These are phyloP conservation scores for Gymnothorax javanicus DNA, from an alignment of 2,797 vertebrate species.

Conservation along the genomic window DNA sequence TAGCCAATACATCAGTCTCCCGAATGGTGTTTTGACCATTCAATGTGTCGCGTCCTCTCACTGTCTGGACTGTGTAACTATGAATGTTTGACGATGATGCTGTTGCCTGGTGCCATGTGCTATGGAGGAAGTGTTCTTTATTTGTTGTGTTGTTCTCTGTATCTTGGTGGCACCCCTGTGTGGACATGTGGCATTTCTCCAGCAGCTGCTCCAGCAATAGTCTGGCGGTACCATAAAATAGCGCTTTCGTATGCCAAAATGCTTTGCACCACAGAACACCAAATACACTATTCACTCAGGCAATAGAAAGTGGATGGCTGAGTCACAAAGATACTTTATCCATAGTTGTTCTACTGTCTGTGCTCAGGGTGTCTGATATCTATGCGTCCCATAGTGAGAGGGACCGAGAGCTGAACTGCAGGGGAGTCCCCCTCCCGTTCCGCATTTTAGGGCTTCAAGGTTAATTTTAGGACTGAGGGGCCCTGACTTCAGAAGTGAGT, in stretches of 20 bases:
- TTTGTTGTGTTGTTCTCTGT: slow-evolving; percentile 62
- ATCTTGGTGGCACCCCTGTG: slow-evolving; percentile 59
- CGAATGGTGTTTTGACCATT: neutral
- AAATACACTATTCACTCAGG: no score
- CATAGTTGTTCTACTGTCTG: no score
- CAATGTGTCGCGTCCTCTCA: slow-evolving; percentile 31
- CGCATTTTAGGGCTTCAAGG: neutral
- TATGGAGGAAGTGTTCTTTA: slow-evolving; percentile 41
- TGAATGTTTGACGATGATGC: slow-evolving; percentile 22
- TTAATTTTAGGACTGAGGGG: neutral
- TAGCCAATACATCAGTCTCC: neutral
- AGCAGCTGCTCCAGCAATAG: slow-evolving; percentile 30
- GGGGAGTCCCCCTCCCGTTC: neutral
- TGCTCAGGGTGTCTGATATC: no score
- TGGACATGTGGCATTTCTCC: slow-evolving; percentile 53
- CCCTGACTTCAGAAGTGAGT: neutral
- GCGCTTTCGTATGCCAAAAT: no score
- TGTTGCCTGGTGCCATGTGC: slow-evolving; percentile 24
- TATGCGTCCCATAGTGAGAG: neutral
- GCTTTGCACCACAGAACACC: no score
- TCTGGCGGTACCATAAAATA: no score
- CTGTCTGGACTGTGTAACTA: slow-evolving; percentile 39
- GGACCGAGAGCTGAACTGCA: neutral
- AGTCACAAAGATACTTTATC: no score
- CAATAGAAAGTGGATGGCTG: no score